Evolutionary conservation across 2,797 vertebrate genomes (phyloP).

Genomic region (Pseudotriccus pelzelni): DNA sequence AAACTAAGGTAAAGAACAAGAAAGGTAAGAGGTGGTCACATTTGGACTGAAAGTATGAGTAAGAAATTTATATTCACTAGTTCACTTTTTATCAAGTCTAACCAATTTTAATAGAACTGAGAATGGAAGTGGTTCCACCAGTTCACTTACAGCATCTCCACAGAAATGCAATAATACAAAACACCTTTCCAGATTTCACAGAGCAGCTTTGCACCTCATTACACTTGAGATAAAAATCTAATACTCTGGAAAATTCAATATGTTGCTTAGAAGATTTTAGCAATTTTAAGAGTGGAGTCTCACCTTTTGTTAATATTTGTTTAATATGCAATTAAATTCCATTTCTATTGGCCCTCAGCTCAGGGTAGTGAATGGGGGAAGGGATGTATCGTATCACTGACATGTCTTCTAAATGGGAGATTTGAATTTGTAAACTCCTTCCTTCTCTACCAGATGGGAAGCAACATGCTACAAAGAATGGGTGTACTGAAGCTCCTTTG

Average conservation of each 20-base stretch:
- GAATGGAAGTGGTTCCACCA: slow-evolving; percentile 23
- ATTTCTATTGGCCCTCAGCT: slow-evolving; percentile 24
- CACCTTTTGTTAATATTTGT: slow-evolving; percentile 66
- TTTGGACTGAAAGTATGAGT: background rate
- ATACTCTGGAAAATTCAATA: slow-evolving; percentile 56
- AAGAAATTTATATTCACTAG: slow-evolving; percentile 36
- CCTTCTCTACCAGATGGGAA: slow-evolving; percentile 51
- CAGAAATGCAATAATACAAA: slow-evolving; percentile 49
- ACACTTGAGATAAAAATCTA: slow-evolving; percentile 63
- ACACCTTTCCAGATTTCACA: slow-evolving; percentile 31
- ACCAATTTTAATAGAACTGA: slow-evolving; percentile 13
- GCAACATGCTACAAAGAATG: slow-evolving; percentile 38
- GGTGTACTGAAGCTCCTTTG: slow-evolving; percentile 34
- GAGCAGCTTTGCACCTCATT: slow-evolving; percentile 27
- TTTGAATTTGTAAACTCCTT: slow-evolving; percentile 59
- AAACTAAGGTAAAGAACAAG: background rate
- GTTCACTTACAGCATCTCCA: background rate
- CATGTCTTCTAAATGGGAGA: slow-evolving; percentile 29
- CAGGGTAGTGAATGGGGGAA: background rate
- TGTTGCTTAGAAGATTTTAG: slow-evolving; percentile 47
- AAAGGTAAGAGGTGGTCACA: background rate
- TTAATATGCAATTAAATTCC: slow-evolving; percentile 71
- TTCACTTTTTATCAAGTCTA: slow-evolving; percentile 23
- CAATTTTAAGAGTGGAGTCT: slow-evolving; percentile 55
- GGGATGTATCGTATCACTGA: slow-evolving; percentile 26